phyloP scores from a whole-genome alignment of 2,113 vertebrate species.

The Thamnophis sirtalis region DNA sequence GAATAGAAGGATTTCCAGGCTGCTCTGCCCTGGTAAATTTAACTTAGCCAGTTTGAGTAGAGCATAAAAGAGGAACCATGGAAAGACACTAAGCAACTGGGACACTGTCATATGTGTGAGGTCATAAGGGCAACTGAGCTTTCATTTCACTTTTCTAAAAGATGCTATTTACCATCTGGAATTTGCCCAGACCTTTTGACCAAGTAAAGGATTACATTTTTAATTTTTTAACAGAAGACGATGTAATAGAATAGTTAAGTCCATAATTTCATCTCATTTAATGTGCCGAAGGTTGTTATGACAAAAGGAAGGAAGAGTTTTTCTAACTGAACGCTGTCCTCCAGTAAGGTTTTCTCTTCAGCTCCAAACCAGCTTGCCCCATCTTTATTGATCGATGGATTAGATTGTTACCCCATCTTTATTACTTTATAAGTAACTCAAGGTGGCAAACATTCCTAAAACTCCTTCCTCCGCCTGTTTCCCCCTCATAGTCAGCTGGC shows the following conservation, averaged over 20 bases:
- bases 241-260: not conserved
- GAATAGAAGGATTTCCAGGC: not conserved
- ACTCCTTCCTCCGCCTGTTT: not conserved
- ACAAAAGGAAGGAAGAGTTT: not conserved
- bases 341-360: not conserved
- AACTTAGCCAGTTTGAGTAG: not conserved
- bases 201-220: not conserved
- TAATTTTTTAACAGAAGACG: not conserved
- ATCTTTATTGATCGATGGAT: not conserved
- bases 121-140: not conserved
- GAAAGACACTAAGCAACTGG: not conserved
- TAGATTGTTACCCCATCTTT: not conserved
- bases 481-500: not conserved
- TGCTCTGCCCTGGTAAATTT: not conserved
- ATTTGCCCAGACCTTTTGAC: not conserved
- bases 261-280: not conserved
- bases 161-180: not conserved
- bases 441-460: not conserved
- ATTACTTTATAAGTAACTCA: not conserved
- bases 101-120: not conserved
- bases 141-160: not conserved
- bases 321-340: not conserved
- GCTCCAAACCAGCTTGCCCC: not conserved
- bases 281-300: not conserved
- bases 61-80: not conserved